Evolutionary conservation across 2,888 invertebrate species (phyloP).

Genomic region (Plagodis pulveraria): DNA sequence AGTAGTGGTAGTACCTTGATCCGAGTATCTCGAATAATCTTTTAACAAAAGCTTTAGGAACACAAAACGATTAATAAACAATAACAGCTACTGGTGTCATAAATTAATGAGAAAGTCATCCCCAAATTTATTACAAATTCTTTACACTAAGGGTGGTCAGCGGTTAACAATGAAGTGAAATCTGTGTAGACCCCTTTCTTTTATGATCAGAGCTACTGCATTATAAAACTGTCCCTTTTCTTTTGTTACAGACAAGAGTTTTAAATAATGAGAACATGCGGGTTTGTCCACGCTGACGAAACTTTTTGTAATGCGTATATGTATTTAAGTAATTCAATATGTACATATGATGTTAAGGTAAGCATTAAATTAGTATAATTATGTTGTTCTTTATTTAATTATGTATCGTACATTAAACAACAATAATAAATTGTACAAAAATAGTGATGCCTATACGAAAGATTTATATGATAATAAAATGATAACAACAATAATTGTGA

Average conservation of each 20-base stretch:
- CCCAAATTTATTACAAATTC: slow-evolving; percentile 54
- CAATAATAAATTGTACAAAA: no score
- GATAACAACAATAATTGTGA: no score
- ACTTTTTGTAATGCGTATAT: neutral
- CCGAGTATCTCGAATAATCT: slow-evolving; percentile 8
- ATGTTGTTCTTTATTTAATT: no score
- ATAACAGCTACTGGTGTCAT: slow-evolving; percentile 55
- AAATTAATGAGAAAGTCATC: slow-evolving; percentile 60
- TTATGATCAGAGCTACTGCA: slow-evolving; percentile 66
- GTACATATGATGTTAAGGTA: neutral
- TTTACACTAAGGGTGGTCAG: slow-evolving; percentile 61
- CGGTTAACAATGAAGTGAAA: slow-evolving; percentile 49
- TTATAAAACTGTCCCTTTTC: slow-evolving; percentile 68
- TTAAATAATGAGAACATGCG: slow-evolving; percentile 45
- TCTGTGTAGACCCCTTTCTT: slow-evolving; percentile 64
- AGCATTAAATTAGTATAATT: no score
- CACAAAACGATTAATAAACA: slow-evolving; percentile 39
- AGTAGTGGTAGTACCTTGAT: slow-evolving; percentile 20
- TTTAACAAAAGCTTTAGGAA: slow-evolving; percentile 38
- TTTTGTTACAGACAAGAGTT: slow-evolving; percentile 27
- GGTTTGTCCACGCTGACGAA: slow-evolving; percentile 21
- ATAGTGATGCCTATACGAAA: no score
- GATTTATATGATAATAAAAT: no score
- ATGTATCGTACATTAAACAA: no score
- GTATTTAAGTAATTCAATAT: neutral